Base-by-base conservation (phyloP, 2,113 vertebrate species). In the Anhinga anhinga region DNA sequence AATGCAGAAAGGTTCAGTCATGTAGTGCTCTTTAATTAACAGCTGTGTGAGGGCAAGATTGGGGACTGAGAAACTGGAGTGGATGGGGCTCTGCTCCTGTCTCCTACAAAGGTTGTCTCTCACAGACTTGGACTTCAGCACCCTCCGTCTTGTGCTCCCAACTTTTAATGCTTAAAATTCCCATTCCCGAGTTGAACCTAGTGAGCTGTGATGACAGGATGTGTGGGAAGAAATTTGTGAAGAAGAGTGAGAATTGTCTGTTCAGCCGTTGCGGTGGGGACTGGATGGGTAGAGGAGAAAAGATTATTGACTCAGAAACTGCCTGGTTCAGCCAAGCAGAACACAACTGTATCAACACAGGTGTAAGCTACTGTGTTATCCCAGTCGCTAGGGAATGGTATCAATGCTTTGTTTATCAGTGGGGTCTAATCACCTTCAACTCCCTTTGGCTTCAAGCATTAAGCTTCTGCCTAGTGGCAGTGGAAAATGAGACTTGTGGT, bases 231-330 rank as follows among this genome's bases (percentile, higher is more conserved):
- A 88, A 72, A 29, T 77, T 2, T 30, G 13, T 62, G 82, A 82
- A 59, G 58, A 70, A 52, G 47, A 55, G 15, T 5, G 27, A 50
- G 45, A 42, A 58, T 23, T 73, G 29, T 50, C 38, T 84, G 27
- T 45, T 78, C 0, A 0, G 32, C 10, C 38, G 8, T 73, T 56
- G 10, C 63, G 13, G 7, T 8, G 3, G 9, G 29, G 38, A 8
- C 18, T 71, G 70, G 18, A 40, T 50, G 38, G 29, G 3, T 62
- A 71, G 49, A 50, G 63, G 49, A 61, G 65, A 38, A 29, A 50
- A 34, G 40, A 7, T 53, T 11, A 12, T 61, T 81, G 59, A 32
- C 23, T 61, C 15, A 3, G 73, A 13, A 78, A 14, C 27, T 25
- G 59, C 38, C 3, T 17, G 20, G 13, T 27, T 76, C 65, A 84